Percentiles rank a stretch among this genome's conserved stretches.
phyloP scores from a whole-genome alignment of 2,797 vertebrate species.

The Philypnodon macrostomus region DNA sequence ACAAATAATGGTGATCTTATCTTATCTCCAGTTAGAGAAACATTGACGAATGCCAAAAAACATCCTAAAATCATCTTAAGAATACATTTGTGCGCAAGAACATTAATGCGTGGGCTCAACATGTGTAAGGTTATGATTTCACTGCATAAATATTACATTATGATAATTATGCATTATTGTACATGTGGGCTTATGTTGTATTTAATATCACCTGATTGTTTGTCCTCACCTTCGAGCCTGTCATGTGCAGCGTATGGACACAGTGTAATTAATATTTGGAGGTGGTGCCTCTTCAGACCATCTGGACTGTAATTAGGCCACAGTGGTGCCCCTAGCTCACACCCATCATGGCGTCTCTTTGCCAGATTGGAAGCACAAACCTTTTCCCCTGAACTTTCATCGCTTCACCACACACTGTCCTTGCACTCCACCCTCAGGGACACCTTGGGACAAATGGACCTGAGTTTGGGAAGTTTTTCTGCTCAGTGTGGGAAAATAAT shows the following conservation, averaged over 20 bases:
- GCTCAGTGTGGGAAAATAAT: constrained; percentile 12
- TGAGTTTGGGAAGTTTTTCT: constrained; percentile 16
- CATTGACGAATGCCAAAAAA: too few species aligned
- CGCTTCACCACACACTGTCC: constrained; percentile 33
- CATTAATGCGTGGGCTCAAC: too few species aligned
- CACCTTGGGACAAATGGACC: constrained; percentile 30
- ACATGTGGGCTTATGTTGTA: neutral
- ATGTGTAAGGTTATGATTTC: too few species aligned
- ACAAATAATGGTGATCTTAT: too few species aligned
- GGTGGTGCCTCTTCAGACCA: constrained; percentile 60
- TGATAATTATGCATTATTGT: too few species aligned
- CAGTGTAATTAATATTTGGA: constrained; percentile 58
- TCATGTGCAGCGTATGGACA: constrained; percentile 28
- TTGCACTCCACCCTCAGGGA: constrained; percentile 30
- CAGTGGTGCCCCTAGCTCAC: constrained; percentile 47
- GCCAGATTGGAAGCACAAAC: constrained; percentile 47
- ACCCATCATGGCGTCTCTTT: constrained; percentile 25
- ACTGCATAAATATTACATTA: too few species aligned
- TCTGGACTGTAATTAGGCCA: constrained; percentile 73
- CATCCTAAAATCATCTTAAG: too few species aligned
- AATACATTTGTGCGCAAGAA: too few species aligned
- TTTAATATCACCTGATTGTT: constrained; percentile 5
- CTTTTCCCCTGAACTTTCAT: constrained; percentile 43
- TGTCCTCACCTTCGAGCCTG: constrained; percentile 9
- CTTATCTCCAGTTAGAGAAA: too few species aligned